A percentile compares a stretch with the other conserved stretches of the same genome.
phyloP scores from a whole-genome alignment of 2,113 vertebrate genomes.

The Zootoca vivipara region DNA sequence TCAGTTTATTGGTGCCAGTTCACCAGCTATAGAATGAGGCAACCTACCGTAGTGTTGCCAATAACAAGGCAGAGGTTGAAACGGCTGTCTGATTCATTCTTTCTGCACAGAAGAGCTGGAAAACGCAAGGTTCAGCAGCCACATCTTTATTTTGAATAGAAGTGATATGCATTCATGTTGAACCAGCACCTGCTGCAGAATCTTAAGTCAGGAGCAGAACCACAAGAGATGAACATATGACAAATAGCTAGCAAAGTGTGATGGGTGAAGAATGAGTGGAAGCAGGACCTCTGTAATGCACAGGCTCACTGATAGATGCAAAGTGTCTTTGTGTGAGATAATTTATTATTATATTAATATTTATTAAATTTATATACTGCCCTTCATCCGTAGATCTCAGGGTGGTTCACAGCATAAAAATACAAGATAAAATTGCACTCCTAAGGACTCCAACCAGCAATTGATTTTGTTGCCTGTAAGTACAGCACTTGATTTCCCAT shows the following conservation, averaged over 20 bases:
- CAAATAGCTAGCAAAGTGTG: background rate
- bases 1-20: conserved; percentile 23
- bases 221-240: background rate
- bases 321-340: background rate
- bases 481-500: background rate
- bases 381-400: no score
- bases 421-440: background rate
- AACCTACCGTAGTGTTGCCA: conserved; percentile 23
- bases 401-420: no score
- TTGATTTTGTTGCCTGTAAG: background rate
- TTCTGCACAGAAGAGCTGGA: conserved; percentile 18
- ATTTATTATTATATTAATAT: no score
- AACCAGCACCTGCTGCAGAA: conserved; percentile 25
- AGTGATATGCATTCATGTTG: conserved; percentile 23
- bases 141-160: conserved; percentile 5
- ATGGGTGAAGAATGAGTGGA: background rate
- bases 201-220: background rate
- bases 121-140: background rate
- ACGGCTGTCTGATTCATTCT: conserved; percentile 21
- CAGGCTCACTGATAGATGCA: background rate
- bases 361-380: no score
- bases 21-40: conserved; percentile 31
- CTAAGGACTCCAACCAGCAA: background rate
- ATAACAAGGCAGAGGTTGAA: conserved; percentile 35
- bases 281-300: background rate